phyloP scores from a whole-genome alignment of 2,113 vertebrate species.

The Mesitornis unicolor region DNA sequence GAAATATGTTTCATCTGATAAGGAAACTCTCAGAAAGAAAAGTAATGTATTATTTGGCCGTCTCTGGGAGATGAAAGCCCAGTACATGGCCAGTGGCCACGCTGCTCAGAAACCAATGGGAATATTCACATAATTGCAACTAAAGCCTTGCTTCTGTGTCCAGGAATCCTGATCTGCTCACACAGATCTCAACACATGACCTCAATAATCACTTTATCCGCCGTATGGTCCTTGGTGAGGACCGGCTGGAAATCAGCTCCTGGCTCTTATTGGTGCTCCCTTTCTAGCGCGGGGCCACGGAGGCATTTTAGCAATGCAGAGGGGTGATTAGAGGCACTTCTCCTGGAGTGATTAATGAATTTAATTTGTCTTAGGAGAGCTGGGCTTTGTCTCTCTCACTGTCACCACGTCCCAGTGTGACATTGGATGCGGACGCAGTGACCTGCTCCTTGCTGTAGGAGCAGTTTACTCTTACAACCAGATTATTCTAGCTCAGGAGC shows the following conservation, averaged over 20 bases:
- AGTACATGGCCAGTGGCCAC: neutral
- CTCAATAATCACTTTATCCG: slow-evolving; percentile 48
- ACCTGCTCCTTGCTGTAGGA: neutral
- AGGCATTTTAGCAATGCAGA: slow-evolving; percentile 47
- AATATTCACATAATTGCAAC: neutral
- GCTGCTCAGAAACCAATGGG: neutral
- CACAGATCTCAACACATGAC: slow-evolving; percentile 21
- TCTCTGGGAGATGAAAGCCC: neutral
- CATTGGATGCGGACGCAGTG: neutral
- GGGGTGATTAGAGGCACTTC: slow-evolving; percentile 31
- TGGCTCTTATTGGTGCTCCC: neutral
- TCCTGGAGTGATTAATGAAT: slow-evolving; percentile 25
- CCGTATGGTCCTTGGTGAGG: slow-evolving; percentile 11
- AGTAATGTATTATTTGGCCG: accelerated
- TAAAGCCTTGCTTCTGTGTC: neutral
- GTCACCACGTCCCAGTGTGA: neutral
- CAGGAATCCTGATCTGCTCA: slow-evolving; percentile 39
- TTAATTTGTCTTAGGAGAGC: neutral
- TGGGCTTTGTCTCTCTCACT: neutral
- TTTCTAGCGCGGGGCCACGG: neutral
- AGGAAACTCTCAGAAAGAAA: neutral
- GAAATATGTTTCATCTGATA: neutral
- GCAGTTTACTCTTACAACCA: neutral
- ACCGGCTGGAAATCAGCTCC: neutral
- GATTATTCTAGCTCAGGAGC: neutral